These are phyloP conservation scores for Amblyjoppa proteus DNA, from an alignment of 2,888 invertebrate genomes.

Conservation along the genomic window DNA sequence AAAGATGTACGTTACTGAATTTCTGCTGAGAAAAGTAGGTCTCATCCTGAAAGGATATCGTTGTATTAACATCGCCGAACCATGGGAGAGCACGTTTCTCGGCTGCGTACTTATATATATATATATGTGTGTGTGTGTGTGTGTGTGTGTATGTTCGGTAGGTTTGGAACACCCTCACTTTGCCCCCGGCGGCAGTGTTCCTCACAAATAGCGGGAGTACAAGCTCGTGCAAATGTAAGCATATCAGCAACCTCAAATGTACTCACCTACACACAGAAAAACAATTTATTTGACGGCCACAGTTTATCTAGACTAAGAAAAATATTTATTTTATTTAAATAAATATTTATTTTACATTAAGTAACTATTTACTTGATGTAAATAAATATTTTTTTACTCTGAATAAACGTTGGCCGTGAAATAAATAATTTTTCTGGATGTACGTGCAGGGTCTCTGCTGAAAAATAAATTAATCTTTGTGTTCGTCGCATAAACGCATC, in stretches of 20 bases:
- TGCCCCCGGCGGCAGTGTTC: background rate
- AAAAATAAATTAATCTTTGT: background rate
- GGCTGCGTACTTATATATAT: background rate
- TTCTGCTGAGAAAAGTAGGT: conserved; percentile 28
- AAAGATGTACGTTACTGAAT: conserved; percentile 11
- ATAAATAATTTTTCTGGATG: too few species aligned
- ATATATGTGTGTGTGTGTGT: background rate
- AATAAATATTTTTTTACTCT: too few species aligned
- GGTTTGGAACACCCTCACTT: conserved; percentile 1
- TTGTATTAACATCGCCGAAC: conserved; percentile 1
- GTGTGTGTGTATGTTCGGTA: background rate
- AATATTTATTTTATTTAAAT: too few species aligned
- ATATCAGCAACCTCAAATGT: conserved; percentile 3
- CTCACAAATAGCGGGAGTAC: conserved; percentile 28
- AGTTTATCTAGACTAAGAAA: too few species aligned
- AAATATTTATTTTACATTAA: too few species aligned
- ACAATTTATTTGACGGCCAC: too few species aligned
- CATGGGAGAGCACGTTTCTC: conserved; percentile 27
- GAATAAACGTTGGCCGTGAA: too few species aligned
- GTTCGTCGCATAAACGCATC: background rate
- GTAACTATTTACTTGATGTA: too few species aligned
- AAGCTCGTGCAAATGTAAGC: conserved; percentile 20
- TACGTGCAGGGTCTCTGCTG: background rate
- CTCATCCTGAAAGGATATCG: conserved; percentile 27
- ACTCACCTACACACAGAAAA: background rate